phyloP scores from a whole-genome alignment of 1,140 invertebrate species.

The Glomeris maerens region DNA sequence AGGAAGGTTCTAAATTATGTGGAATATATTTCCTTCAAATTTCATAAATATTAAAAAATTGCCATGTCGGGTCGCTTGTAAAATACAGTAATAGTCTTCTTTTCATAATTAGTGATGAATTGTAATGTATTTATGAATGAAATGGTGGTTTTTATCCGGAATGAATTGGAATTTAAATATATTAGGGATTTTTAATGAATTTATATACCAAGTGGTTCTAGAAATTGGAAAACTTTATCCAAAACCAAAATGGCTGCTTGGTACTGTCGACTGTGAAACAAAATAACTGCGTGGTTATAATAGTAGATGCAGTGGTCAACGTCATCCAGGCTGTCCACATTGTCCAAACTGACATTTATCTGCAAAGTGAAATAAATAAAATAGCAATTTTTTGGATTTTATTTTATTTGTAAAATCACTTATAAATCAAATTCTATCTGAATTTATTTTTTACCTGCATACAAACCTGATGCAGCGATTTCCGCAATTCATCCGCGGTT shows the following conservation, averaged over 20 bases:
- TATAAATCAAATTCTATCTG: too few relatives aligned
- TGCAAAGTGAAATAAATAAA: conserved; percentile 20
- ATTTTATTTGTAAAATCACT: too few relatives aligned
- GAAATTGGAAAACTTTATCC: conserved; percentile 52
- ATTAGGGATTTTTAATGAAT: too few relatives aligned
- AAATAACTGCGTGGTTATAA: conserved; percentile 68
- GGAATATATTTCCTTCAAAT: too few relatives aligned
- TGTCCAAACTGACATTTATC: conserved; percentile 37
- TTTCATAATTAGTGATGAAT: too few relatives aligned
- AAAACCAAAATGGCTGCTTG: conserved; percentile 54
- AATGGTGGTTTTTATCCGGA: neutral
- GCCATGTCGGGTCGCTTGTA: too few relatives aligned
- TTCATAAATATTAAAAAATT: too few relatives aligned
- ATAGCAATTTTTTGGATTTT: conserved; percentile 2
- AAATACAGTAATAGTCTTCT: too few relatives aligned
- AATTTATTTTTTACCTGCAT: conserved; percentile 31
- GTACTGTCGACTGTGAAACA: conserved; percentile 65
- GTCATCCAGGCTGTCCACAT: conserved; percentile 43
- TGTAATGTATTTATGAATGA: too few relatives aligned
- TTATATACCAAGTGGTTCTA: conserved; percentile 60
- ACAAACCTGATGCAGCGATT: conserved; percentile 45
- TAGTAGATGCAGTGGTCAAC: conserved; percentile 51
- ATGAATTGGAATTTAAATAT: too few relatives aligned
- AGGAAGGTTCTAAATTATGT: too few relatives aligned
- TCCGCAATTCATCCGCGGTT: conserved; percentile 53